Conservation (phyloP, 2,797 vertebrate genomes). For the Lepilemur septentrionalis region DNA sequence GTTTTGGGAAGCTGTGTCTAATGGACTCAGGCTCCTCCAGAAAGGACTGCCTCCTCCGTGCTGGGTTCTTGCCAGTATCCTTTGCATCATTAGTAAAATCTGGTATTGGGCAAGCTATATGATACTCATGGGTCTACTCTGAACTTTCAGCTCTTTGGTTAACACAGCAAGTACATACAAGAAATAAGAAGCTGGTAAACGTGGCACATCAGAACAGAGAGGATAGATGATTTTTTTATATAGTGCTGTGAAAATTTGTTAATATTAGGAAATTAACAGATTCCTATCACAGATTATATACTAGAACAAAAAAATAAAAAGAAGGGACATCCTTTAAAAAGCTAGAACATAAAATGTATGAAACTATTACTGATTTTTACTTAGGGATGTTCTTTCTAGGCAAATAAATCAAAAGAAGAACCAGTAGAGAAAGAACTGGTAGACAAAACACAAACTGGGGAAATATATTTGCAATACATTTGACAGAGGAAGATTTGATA, state of each 20-base stretch:
- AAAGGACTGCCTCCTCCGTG: background rate
- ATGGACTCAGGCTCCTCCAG: background rate
- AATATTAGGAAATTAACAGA: background rate
- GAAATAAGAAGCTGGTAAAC: background rate
- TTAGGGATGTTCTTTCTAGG: background rate
- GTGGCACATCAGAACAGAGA: background rate
- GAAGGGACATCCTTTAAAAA: background rate
- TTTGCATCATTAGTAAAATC: background rate
- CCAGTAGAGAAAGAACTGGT: background rate
- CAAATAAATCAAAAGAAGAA: background rate
- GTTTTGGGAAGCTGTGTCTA: background rate
- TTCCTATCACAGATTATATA: background rate
- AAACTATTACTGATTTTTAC: conserved; percentile 3
- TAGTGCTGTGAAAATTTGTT: background rate
- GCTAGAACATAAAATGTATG: background rate
- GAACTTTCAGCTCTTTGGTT: background rate
- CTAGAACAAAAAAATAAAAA: background rate
- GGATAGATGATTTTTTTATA: background rate
- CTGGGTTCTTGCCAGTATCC: background rate
- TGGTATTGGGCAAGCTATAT: background rate
- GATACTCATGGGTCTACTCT: background rate
- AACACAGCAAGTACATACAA: background rate
- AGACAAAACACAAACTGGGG: background rate
- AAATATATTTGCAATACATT: background rate
- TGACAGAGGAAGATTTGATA: background rate